phyloP scores from a whole-genome alignment of 1,140 invertebrate species.

The Doryteuthis pealeii region DNA sequence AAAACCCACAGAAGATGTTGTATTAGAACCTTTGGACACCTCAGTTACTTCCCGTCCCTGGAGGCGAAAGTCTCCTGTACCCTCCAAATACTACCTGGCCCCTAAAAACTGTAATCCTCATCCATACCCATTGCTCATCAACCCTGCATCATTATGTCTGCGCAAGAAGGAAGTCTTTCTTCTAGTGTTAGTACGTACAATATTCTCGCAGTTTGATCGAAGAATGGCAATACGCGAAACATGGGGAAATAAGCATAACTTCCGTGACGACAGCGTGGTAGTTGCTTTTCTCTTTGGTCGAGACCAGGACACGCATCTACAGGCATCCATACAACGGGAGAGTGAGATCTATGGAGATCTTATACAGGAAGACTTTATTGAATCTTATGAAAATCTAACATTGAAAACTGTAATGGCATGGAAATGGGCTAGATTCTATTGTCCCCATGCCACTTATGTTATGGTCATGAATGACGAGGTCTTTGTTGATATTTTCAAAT shows the following conservation, averaged over 20 bases:
- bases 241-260: constrained; percentile 27
- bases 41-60: background rate
- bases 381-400: constrained; percentile 78
- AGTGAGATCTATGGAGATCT: constrained; percentile 69
- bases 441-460: constrained; percentile 68
- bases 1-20: background rate
- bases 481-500: constrained; percentile 73
- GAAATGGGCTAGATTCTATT: constrained; percentile 71
- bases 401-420: constrained; percentile 84
- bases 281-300: constrained; percentile 70
- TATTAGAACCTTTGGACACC: background rate
- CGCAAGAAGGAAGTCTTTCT: constrained; percentile 20
- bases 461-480: constrained; percentile 88
- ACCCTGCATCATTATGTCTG: constrained; percentile 21
- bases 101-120: constrained; percentile 10
- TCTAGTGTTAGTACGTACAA: constrained; percentile 22
- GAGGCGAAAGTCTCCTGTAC: background rate
- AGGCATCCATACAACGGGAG: constrained; percentile 65
- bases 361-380: constrained; percentile 72
- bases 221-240: constrained; percentile 37
- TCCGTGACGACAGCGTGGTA: constrained; percentile 17
- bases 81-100: background rate
- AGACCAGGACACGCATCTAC: constrained; percentile 55
- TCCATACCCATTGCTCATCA: constrained; percentile 10
- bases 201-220: constrained; percentile 24